Base-by-base conservation (phyloP, 2,888 invertebrate species). In the Latheticus oryzae region DNA sequence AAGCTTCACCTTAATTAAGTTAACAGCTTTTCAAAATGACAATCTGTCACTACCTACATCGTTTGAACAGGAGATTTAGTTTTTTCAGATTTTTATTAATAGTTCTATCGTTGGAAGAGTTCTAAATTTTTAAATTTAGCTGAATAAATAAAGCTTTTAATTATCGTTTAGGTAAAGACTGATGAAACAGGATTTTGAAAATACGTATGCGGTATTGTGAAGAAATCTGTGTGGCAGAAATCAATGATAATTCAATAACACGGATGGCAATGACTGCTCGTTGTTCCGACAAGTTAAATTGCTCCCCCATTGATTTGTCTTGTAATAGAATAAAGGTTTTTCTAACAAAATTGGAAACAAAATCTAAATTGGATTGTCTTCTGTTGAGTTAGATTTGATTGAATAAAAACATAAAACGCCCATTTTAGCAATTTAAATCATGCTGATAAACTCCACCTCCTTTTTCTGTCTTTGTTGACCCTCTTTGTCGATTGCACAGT, bases 341-440 rank as follows among this genome's bases (percentile, higher is more conserved):
- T 67, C 68, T 63, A 66, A 67, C 68, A 70, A 72, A 70, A 70
- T 69, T 68, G 70, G 63, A 71, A 70, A 73, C 66, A 58, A 70
- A 71, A 66, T 71, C 69, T 62, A 71, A 74, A 74, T 74, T 70
- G 70, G 70, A 73, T 73, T 71, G 66, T 67, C 65, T 67, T 67
- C 59, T 68, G 70, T 70, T 71, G 68, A 70, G 69, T 67, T 67
- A 65, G 70, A 69, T 73, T 72, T 74, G 75, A 77, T 77, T 74
- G 73, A 72, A 76, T 75, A 75, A 75, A 76, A 77, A 75, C 73
- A 75, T 75, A 77, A 77, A 77, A 76, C 75, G 75, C 76, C 76
- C 75, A 76, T 76, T 77, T 77, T 76, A 76, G 78, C 76, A 77
- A 78, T 78, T 77, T 77, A 76, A 77, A 77, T 77, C 76, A 78